Evolutionary conservation across 2,113 vertebrate genomes (phyloP).

Genomic region (Oncorhynchus masou): DNA sequence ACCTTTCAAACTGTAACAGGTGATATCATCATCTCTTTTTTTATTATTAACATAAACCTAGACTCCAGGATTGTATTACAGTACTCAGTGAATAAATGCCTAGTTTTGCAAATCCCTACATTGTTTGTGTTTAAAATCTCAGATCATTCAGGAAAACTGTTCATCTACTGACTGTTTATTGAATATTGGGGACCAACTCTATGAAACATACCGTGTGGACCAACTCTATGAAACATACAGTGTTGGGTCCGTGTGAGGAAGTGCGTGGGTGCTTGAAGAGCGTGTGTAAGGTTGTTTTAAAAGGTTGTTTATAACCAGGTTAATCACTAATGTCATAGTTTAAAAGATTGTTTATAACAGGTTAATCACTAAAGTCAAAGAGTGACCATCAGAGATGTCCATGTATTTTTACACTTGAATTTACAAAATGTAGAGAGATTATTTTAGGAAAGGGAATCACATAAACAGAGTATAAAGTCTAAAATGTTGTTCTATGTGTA

Average conservation of each 20-base stretch:
- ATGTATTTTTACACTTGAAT: not conserved
- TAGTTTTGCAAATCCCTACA: not conserved
- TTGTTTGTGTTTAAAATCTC: not conserved
- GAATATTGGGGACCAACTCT: not conserved
- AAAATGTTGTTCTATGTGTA: not conserved
- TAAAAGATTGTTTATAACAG: no score
- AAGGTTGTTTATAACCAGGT: not conserved
- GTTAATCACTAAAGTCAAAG: not conserved
- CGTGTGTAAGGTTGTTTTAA: no score
- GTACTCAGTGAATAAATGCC: not conserved
- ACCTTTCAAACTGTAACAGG: constrained; percentile 53
- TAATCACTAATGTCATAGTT: not conserved
- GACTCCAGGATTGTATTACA: not conserved
- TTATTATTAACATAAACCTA: not conserved
- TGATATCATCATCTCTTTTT: constrained; percentile 35
- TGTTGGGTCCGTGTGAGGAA: not conserved
- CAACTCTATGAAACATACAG: not conserved
- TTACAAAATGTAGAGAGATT: not conserved
- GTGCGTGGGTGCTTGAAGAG: not conserved
- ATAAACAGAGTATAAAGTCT: not conserved
- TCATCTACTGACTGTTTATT: not conserved
- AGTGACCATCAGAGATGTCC: not conserved
- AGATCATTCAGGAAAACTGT: not conserved
- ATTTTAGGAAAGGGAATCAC: not conserved
- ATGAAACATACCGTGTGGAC: not conserved